Conservation (phyloP, 2,797 vertebrate genomes). For the Acanthopagrus latus region DNA sequence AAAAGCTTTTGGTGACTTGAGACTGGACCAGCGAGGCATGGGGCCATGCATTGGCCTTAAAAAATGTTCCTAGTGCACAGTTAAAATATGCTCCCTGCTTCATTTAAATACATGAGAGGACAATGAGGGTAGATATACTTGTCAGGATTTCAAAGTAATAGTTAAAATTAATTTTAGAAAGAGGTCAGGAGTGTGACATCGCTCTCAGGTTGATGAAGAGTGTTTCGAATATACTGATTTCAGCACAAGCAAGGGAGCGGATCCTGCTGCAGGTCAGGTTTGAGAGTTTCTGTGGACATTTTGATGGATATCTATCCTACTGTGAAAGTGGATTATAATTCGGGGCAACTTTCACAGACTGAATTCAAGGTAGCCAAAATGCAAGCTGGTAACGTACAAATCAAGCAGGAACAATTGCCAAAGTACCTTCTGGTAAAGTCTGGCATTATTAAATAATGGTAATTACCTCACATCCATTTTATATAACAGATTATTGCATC, state of each 20-base stretch:
- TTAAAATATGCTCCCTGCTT: background rate
- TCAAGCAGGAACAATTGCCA: background rate
- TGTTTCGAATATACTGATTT: background rate
- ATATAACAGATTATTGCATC: constrained; percentile 1
- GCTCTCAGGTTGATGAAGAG: background rate
- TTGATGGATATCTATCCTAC: background rate
- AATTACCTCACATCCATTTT: background rate
- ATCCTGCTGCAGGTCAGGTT: constrained; percentile 9
- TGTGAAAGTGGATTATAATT: background rate
- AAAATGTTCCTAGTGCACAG: background rate
- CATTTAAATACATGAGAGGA: background rate
- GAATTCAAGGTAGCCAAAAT: background rate
- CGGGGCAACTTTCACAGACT: background rate
- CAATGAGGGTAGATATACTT: background rate
- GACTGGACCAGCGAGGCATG: background rate
- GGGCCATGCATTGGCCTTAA: background rate
- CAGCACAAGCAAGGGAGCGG: background rate
- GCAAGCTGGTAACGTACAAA: background rate
- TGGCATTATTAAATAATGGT: background rate
- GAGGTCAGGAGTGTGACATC: background rate
- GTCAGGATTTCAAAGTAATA: background rate
- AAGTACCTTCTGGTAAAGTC: background rate
- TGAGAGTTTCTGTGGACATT: constrained; percentile 4
- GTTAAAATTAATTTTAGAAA: background rate
- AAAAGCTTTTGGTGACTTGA: background rate